Conservation (phyloP, 2,888 invertebrate species). For the Drosophila antonietae region DNA sequence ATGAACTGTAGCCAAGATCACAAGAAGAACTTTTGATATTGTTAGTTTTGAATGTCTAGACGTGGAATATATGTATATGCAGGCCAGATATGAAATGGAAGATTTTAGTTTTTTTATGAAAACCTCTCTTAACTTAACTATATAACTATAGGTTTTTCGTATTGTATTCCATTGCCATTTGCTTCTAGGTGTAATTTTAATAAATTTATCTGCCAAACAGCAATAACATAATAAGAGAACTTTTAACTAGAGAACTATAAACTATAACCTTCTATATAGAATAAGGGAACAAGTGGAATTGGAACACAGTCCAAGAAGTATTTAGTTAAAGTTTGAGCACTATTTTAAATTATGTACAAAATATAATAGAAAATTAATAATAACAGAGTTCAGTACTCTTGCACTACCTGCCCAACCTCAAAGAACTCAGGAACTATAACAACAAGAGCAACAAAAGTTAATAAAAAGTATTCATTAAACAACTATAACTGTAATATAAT, state of each 20-base stretch:
- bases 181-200: not conserved
- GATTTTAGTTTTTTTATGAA: too few relatives aligned
- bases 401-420: not conserved
- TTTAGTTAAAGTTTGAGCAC: not conserved
- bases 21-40: not conserved
- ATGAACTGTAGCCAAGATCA: not conserved
- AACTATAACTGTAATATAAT: too few relatives aligned
- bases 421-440: not conserved
- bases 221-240: too few relatives aligned
- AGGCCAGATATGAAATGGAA: not conserved
- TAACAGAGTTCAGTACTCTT: too few relatives aligned
- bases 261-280: too few relatives aligned
- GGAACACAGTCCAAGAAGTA: not conserved
- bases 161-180: not conserved
- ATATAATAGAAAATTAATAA: too few relatives aligned
- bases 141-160: not conserved
- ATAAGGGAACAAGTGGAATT: not conserved
- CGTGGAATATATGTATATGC: not conserved
- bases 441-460: not conserved
- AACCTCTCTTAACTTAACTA: too few relatives aligned
- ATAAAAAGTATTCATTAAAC: too few relatives aligned
- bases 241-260: too few relatives aligned
- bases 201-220: too few relatives aligned
- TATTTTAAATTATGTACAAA: not conserved
- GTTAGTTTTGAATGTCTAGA: not conserved